phyloP scores from a whole-genome alignment of 1,140 invertebrate genomes.

The Hirudo medicinalis region DNA sequence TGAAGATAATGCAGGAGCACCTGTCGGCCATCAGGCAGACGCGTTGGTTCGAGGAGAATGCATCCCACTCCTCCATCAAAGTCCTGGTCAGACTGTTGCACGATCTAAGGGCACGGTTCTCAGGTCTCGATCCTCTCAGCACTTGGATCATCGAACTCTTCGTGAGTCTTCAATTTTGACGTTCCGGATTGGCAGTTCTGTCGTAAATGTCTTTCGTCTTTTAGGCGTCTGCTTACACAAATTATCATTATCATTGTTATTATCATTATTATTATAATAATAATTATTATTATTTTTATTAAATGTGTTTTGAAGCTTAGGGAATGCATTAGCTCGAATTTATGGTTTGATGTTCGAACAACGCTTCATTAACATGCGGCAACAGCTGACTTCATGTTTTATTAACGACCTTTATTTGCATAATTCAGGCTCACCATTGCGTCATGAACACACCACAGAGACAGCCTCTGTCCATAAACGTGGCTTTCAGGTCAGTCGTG shows the following conservation, averaged over 20 bases:
- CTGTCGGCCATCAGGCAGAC: constrained; percentile 81
- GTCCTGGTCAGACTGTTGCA: constrained; percentile 79
- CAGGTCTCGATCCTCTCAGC: constrained; percentile 73
- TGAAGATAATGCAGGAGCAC: constrained; percentile 71
- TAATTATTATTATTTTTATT: background rate
- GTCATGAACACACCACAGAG: constrained; percentile 89
- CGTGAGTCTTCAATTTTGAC: constrained; percentile 34
- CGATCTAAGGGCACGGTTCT: constrained; percentile 74
- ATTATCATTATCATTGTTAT: too few species aligned
- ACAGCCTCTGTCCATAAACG: constrained; percentile 78
- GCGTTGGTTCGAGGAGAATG: constrained; percentile 96
- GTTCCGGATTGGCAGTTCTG: too few species aligned
- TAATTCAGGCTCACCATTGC: constrained; percentile 68
- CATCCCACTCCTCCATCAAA: constrained; percentile 91
- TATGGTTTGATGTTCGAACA: too few species aligned
- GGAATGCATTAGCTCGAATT: too few species aligned
- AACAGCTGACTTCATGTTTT: too few species aligned
- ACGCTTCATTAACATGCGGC: too few species aligned
- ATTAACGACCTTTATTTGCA: too few species aligned
- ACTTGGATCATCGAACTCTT: constrained; percentile 93
- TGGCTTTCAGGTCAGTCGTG: constrained; percentile 54
- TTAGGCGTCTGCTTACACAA: too few species aligned
- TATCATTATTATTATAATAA: constrained; percentile 10
- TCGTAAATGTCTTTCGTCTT: too few species aligned
- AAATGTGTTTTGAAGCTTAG: too few species aligned